phyloP scores from a whole-genome alignment of 2,113 vertebrate species.

The Halcyon malimbica region DNA sequence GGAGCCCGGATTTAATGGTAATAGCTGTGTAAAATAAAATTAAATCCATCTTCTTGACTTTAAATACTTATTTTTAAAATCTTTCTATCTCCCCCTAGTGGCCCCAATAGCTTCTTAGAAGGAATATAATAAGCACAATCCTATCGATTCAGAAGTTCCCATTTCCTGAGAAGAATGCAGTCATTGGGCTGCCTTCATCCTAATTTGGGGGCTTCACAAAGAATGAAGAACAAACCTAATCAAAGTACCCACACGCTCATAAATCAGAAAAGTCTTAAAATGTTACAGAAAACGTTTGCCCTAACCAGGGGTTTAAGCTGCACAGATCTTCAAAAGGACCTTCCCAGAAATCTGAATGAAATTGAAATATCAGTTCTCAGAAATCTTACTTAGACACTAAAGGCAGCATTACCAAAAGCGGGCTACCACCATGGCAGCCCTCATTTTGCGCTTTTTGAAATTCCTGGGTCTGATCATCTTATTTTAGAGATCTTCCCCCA shows the following conservation, averaged over 20 bases:
- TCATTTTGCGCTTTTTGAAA: background rate
- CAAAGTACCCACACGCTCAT: fast-evolving
- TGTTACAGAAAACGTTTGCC: background rate
- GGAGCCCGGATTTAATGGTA: background rate
- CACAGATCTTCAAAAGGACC: background rate
- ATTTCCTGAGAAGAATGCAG: background rate
- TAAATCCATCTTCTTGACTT: background rate
- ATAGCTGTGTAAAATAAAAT: background rate
- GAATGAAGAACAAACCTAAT: background rate
- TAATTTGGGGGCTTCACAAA: background rate
- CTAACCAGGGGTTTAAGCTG: background rate
- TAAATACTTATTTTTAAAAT: background rate
- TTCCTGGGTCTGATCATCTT: background rate
- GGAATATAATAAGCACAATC: background rate
- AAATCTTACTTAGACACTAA: background rate
- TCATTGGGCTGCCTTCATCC: background rate
- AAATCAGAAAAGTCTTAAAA: background rate
- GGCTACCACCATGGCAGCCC: background rate
- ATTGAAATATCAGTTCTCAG: background rate
- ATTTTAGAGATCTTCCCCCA: background rate
- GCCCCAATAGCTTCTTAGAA: background rate
- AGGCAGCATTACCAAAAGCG: background rate
- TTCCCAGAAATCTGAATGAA: background rate
- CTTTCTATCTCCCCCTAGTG: slow-evolving; percentile 29
- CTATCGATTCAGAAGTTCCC: background rate